Conservation (phyloP, 2,797 vertebrate genomes). For the Anomalospiza imberbis region DNA sequence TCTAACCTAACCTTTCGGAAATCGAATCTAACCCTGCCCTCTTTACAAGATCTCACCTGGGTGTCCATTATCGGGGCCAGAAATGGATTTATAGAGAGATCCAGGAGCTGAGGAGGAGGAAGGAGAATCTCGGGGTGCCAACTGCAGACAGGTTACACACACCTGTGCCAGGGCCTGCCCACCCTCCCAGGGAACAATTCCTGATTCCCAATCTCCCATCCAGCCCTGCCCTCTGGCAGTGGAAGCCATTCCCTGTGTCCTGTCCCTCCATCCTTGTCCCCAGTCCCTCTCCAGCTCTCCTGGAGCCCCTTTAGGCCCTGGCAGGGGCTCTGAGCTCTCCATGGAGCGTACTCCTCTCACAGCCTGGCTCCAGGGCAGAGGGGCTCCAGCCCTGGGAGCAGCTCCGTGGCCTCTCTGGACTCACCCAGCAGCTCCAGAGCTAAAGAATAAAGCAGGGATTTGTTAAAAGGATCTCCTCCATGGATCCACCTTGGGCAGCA, state of each 20-base stretch:
- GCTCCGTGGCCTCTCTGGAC: fast-evolving
- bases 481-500: too few relatives aligned
- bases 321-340: not conserved
- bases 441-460: too few relatives aligned
- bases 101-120: too few relatives aligned
- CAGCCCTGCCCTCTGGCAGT: not conserved
- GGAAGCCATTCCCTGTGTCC: not conserved
- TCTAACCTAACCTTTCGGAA: too few relatives aligned
- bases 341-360: not conserved
- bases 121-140: too few relatives aligned
- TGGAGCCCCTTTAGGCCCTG: not conserved
- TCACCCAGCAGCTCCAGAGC: too few relatives aligned
- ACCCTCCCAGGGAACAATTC: not conserved
- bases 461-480: too few relatives aligned
- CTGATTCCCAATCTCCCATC: not conserved
- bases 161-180: not conserved
- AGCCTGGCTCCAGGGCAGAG: not conserved
- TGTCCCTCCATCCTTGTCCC: not conserved
- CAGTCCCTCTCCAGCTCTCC: not conserved
- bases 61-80: too few relatives aligned
- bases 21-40: too few relatives aligned
- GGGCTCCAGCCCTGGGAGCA: not conserved
- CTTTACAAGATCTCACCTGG: too few relatives aligned
- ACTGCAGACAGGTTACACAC: too few relatives aligned
- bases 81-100: too few relatives aligned